Evolutionary conservation across 1,140 invertebrate species (phyloP).

Genomic region (Littorina saxatilis): DNA sequence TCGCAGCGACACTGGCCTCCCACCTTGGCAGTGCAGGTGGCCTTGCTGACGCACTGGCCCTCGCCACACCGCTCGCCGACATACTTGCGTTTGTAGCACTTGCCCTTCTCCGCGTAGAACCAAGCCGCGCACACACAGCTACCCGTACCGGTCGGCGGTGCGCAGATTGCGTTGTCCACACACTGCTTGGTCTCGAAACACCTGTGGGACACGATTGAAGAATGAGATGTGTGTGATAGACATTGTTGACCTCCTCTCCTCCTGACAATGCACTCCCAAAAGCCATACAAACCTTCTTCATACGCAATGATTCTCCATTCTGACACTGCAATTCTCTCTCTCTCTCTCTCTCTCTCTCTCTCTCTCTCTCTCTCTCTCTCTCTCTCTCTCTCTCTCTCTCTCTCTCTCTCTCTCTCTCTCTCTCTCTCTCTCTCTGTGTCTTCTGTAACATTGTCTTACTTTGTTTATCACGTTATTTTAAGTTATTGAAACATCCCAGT

Average conservation of each 20-base stretch:
- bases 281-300: no score
- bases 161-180: constrained; percentile 36
- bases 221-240: no score
- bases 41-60: constrained; percentile 24
- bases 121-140: constrained; percentile 32
- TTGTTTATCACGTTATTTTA: no score
- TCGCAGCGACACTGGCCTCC: constrained; percentile 32
- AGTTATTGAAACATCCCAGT: no score
- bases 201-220: background rate
- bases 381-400: constrained; percentile 4
- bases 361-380: background rate
- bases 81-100: constrained; percentile 31
- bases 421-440: background rate
- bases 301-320: no score
- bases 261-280: no score
- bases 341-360: no score
- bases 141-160: constrained; percentile 20
- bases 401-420: constrained; percentile 1
- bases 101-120: constrained; percentile 41
- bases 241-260: no score
- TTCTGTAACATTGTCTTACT: no score
- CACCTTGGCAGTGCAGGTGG: constrained; percentile 19
- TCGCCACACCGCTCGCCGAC: constrained; percentile 35
- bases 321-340: no score
- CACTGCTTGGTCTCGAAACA: constrained; percentile 38